Evolutionary conservation across 2,888 invertebrate genomes (phyloP).

Genomic region (Dinocampus coccinellae): DNA sequence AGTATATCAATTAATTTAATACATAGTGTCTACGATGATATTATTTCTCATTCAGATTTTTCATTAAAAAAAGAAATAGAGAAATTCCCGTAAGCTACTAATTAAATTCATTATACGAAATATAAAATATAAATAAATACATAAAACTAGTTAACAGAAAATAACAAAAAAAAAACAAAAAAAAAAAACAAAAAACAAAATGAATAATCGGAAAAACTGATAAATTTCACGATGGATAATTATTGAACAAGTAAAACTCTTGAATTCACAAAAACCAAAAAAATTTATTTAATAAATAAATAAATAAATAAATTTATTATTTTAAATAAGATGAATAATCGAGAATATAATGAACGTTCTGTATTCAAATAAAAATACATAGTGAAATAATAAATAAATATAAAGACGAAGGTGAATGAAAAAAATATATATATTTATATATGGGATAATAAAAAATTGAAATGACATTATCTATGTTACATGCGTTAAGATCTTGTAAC

Average conservation of each 20-base stretch:
- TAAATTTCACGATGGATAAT: neutral
- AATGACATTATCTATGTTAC: neutral
- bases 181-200: neutral
- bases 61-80: neutral
- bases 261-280: too few relatives aligned
- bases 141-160: neutral
- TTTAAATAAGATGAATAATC: neutral
- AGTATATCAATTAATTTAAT: constrained; percentile 25
- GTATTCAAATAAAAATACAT: too few relatives aligned
- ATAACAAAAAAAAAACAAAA: neutral
- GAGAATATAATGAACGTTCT: neutral
- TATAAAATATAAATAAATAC: neutral
- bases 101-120: neutral
- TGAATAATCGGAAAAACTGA: neutral
- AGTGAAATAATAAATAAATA: too few relatives aligned
- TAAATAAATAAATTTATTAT: neutral
- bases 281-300: neutral
- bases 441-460: neutral
- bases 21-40: neutral
- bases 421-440: neutral
- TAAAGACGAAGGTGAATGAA: neutral
- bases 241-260: too few relatives aligned
- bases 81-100: constrained; percentile 12
- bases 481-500: neutral
- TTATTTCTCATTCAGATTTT: neutral